Evolutionary conservation across 2,888 invertebrate species (phyloP).

Genomic region (Apeira syringaria): DNA sequence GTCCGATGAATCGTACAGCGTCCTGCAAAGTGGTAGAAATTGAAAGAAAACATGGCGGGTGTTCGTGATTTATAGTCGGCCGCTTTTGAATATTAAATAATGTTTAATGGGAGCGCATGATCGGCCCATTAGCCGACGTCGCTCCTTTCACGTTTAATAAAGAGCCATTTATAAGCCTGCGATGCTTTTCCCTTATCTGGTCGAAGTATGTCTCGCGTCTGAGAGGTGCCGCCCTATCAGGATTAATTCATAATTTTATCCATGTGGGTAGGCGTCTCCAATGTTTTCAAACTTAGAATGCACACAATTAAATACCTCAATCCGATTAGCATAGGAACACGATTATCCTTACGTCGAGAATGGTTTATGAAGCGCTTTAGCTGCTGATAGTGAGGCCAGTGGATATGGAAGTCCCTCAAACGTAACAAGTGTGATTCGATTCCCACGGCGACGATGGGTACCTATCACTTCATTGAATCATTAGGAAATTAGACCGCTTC

Average conservation of each 20-base stretch:
- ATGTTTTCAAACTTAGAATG: slow-evolving; percentile 44
- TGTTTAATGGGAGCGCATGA: slow-evolving; percentile 84
- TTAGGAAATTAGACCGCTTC: slow-evolving; percentile 60
- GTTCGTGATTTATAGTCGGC: slow-evolving; percentile 75
- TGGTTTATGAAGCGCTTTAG: slow-evolving; percentile 20
- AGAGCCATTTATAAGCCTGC: slow-evolving; percentile 82
- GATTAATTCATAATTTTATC: slow-evolving; percentile 82
- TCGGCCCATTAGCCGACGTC: slow-evolving; percentile 82
- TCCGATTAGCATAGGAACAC: slow-evolving; percentile 44
- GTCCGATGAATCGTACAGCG: slow-evolving; percentile 49
- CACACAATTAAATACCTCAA: slow-evolving; percentile 48
- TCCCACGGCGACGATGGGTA: slow-evolving; percentile 59
- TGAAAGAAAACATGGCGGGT: slow-evolving; percentile 75
- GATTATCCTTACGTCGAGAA: slow-evolving; percentile 29
- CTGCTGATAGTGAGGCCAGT: slow-evolving; percentile 12
- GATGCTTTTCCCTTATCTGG: slow-evolving; percentile 81
- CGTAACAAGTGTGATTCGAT: slow-evolving; percentile 47
- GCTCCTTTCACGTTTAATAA: slow-evolving; percentile 83
- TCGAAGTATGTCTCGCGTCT: slow-evolving; percentile 78
- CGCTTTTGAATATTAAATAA: slow-evolving; percentile 84
- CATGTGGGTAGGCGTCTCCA: slow-evolving; percentile 55
- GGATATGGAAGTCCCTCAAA: slow-evolving; percentile 12
- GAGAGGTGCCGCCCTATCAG: slow-evolving; percentile 80
- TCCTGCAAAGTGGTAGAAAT: slow-evolving; percentile 68
- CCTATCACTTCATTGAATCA: slow-evolving; percentile 66